Evolutionary conservation across 2,113 vertebrate species (phyloP).

Genomic region (Smithornis capensis): DNA sequence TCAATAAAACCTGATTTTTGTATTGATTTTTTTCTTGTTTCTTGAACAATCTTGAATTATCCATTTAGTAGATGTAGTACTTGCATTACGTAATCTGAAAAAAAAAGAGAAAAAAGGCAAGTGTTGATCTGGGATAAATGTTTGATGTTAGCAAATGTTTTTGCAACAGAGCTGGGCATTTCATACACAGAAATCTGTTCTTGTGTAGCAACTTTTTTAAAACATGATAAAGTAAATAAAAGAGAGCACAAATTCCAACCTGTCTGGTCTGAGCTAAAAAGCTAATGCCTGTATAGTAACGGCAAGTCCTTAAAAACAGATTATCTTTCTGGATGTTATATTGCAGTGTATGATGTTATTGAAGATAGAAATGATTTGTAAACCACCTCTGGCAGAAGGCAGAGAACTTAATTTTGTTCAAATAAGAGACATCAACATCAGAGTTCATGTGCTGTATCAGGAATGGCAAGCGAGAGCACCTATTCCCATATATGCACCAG

Average conservation of each 20-base stretch:
- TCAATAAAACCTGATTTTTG: background rate
- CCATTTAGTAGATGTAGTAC: background rate
- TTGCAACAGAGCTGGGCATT: slow-evolving; percentile 8
- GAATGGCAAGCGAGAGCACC: slow-evolving; percentile 41
- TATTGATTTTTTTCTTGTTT: background rate
- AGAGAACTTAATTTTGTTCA: slow-evolving; percentile 73
- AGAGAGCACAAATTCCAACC: slow-evolving; percentile 45
- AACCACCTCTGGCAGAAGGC: slow-evolving; percentile 69
- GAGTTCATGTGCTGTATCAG: slow-evolving; percentile 49
- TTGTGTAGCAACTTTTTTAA: slow-evolving; percentile 18
- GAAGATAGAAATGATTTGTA: slow-evolving; percentile 73
- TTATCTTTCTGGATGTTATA: slow-evolving; percentile 70
- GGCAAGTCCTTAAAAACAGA: slow-evolving; percentile 74
- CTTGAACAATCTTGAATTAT: background rate
- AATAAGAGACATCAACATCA: slow-evolving; percentile 66
- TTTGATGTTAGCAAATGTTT: background rate
- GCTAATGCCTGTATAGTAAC: slow-evolving; percentile 67
- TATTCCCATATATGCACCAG: slow-evolving; percentile 57
- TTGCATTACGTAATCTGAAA: background rate
- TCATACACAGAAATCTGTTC: background rate
- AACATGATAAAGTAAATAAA: background rate
- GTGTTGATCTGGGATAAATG: background rate
- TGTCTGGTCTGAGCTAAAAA: slow-evolving; percentile 36
- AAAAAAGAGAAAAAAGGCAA: background rate
- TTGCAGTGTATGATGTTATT: slow-evolving; percentile 39